Evolutionary conservation across 2,888 invertebrate genomes (phyloP), one percentile per base, ranked within the genome.

Genomic region (Drosophila mettleri): DNA sequence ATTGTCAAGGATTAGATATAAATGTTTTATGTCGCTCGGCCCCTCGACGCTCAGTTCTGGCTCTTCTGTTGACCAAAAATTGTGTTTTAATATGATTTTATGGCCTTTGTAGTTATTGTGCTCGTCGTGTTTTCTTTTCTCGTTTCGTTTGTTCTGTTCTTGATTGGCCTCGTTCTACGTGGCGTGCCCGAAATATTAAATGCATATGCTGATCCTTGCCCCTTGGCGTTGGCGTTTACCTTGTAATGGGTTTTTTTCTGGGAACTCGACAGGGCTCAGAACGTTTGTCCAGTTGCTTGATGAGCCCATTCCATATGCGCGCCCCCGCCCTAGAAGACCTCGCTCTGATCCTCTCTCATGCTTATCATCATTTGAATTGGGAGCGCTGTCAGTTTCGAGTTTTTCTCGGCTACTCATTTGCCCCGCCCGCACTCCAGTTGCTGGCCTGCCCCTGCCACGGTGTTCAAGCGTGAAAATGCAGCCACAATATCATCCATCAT

Each of bases 1-100:
- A 85, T 88, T 85, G 77, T 77, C 89, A 88, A 88, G 89, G 88
- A 89, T 90, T 89, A 89, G 88, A 90, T 89, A 89, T 78, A 88
- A 89, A 84, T 90, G 78, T 88, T 88, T 88, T 88, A 88, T 83
- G 69, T 54, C 55, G 59, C 27, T 29, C 29, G 41, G 24, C 36
- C 58, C 51, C 48, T 29, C 18, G 3, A 8, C 43, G 22, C 53
- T 60, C 62, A 6, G 36, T 58, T n/a, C n/a, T n/a, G n/a, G n/a
- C n/a, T n/a, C n/a, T n/a, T n/a, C n/a, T 67, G 74, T 62, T 74
- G 78, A 74, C 68, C 57, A 74, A 71, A 79, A 89, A 89, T 88
- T 89, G 90, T 70, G 74, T 88, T 89, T 88, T 90, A 88, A 90
- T 90, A 76, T 78, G 89, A 74, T 88, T 90, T 88, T 82, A 88